Conservation (phyloP, 2,113 vertebrate species). For the Microtus montanus region DNA sequence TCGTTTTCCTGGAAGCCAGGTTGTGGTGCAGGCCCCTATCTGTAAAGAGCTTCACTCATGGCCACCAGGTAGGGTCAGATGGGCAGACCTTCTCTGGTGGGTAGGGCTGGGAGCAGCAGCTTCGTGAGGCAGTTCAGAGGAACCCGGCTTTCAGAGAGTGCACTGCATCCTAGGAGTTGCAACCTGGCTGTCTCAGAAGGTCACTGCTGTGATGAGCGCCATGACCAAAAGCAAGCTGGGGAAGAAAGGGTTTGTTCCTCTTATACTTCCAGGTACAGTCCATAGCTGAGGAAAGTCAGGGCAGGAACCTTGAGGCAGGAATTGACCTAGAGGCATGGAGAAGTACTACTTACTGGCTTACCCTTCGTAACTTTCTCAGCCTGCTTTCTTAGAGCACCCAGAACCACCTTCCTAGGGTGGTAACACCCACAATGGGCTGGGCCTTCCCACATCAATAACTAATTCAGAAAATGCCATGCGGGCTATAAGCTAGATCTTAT, state of each 20-base stretch:
- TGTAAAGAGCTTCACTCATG: not conserved
- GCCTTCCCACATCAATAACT: not conserved
- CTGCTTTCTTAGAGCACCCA: not conserved
- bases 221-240: not conserved
- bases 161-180: not conserved
- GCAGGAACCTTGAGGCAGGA: not conserved
- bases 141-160: not conserved
- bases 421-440: not conserved
- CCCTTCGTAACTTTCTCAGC: not conserved
- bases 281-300: not conserved
- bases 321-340: not conserved
- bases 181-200: not conserved
- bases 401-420: not conserved
- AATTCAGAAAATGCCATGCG: not conserved
- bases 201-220: not conserved
- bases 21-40: not conserved
- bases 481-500: not conserved
- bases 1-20: not conserved
- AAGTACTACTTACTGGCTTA: not conserved
- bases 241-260: not conserved
- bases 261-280: not conserved
- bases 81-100: not conserved
- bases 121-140: not conserved
- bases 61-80: not conserved
- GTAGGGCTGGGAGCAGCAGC: not conserved